Percentiles rank a stretch among this genome's conserved stretches.
These are phyloP conservation scores for Phymastichus coffea DNA, from an alignment of 1,140 invertebrate species.

Conservation along the genomic window DNA sequence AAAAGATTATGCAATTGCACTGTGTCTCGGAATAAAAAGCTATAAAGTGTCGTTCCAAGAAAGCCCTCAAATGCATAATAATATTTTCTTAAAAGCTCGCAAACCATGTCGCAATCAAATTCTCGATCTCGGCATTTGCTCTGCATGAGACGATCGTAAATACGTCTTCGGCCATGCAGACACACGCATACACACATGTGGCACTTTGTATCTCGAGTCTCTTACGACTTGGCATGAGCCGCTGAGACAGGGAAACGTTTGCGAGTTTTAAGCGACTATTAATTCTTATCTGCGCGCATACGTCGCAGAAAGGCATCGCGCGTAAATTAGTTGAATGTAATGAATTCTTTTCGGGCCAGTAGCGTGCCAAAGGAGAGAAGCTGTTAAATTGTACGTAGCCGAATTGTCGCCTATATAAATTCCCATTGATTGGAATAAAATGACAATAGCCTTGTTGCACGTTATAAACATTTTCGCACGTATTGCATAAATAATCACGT, in stretches of 20 bases:
- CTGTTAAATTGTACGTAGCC: conserved; percentile 27
- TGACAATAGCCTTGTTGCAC: no score
- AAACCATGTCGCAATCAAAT: no score
- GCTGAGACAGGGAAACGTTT: conserved; percentile 4
- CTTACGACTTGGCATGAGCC: no score
- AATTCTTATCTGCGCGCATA: conserved; percentile 13
- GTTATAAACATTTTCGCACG: no score
- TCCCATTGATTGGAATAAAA: conserved; percentile 30
- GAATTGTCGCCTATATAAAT: conserved; percentile 29
- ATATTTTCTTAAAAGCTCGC: no score
- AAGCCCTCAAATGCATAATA: no score
- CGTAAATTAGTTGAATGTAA: conserved; percentile 1
- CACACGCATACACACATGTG: background rate
- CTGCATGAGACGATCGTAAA: conserved; percentile 42
- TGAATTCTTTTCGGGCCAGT: background rate
- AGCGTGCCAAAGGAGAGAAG: conserved; percentile 7
- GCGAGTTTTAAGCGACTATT: conserved; percentile 5
- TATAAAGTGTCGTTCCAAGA: no score
- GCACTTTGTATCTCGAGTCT: no score
- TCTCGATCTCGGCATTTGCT: no score
- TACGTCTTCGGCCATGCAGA: conserved; percentile 30
- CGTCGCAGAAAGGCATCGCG: conserved; percentile 4
- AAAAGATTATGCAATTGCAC: no score
- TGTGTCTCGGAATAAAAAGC: no score
- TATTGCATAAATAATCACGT: no score